Evolutionary conservation across 2,888 invertebrate genomes (phyloP).

Genomic region (Pristionchus japonicus): DNA sequence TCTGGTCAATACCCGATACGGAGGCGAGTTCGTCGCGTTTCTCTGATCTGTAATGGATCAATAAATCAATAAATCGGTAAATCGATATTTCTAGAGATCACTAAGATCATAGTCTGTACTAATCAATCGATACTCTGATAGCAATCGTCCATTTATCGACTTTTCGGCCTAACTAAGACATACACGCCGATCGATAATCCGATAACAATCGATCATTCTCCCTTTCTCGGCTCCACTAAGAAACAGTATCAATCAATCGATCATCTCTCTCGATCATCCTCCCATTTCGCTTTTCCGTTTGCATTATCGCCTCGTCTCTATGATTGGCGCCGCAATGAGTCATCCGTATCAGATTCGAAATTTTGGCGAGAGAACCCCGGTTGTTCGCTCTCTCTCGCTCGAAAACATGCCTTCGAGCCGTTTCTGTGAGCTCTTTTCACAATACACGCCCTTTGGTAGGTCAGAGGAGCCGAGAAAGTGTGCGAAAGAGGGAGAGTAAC

Average conservation of each 20-base stretch:
- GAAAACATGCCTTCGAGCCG: not conserved
- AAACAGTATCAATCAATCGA: not conserved
- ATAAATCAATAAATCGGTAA: too few relatives aligned
- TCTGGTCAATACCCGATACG: slow-evolving; percentile 41
- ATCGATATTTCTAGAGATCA: too few relatives aligned
- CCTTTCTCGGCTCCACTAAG: not conserved
- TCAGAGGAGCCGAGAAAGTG: too few relatives aligned
- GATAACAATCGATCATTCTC: too few relatives aligned
- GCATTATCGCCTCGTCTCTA: slow-evolving; percentile 10
- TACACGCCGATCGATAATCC: too few relatives aligned
- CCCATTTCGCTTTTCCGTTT: not conserved
- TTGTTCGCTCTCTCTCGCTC: not conserved
- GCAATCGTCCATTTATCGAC: too few relatives aligned
- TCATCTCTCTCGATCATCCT: not conserved
- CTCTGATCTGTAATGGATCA: slow-evolving; percentile 35
- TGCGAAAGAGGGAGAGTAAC: too few relatives aligned
- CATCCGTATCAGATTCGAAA: slow-evolving; percentile 19
- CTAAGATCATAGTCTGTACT: too few relatives aligned
- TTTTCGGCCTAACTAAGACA: too few relatives aligned
- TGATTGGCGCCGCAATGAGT: not conserved
- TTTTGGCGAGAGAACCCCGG: not conserved
- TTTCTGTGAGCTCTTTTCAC: not conserved
- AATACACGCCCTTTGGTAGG: too few relatives aligned
- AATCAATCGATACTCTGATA: too few relatives aligned
- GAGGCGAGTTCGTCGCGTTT: slow-evolving; percentile 46